Evolutionary conservation across 2,888 invertebrate species (phyloP).

Genomic region (Brassicogethes aeneus): DNA sequence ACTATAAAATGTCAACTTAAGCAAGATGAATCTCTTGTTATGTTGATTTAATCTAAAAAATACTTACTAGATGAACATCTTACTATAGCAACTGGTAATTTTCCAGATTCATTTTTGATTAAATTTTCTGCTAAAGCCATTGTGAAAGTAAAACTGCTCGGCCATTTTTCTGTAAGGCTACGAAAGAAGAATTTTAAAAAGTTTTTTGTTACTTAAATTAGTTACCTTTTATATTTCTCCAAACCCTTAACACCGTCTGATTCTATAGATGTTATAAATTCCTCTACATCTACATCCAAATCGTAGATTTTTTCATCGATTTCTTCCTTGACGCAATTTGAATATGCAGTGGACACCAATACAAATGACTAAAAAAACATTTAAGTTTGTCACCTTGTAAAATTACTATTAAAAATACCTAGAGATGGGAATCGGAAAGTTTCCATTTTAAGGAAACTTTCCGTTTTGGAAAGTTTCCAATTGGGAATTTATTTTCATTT

Average conservation of each 20-base stretch:
- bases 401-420: no score
- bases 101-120: background rate
- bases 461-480: no score
- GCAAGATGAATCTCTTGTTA: background rate
- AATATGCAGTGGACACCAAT: constrained; percentile 26
- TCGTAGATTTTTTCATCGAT: constrained; percentile 28
- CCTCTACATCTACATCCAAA: constrained; percentile 34
- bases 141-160: constrained; percentile 3
- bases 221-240: constrained; percentile 13
- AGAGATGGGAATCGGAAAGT: no score
- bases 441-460: no score
- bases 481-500: no score
- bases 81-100: background rate
- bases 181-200: background rate
- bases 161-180: constrained; percentile 18
- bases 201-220: background rate
- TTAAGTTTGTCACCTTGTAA: no score
- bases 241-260: constrained; percentile 35
- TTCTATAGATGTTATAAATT: constrained; percentile 32
- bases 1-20: no score
- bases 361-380: constrained; percentile 26
- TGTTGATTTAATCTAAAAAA: no score
- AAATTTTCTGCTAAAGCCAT: background rate
- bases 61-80: background rate
- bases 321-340: constrained; percentile 21